These are phyloP conservation scores for Prinia subflava DNA, from an alignment of 2,113 vertebrate genomes.

Conservation along the genomic window DNA sequence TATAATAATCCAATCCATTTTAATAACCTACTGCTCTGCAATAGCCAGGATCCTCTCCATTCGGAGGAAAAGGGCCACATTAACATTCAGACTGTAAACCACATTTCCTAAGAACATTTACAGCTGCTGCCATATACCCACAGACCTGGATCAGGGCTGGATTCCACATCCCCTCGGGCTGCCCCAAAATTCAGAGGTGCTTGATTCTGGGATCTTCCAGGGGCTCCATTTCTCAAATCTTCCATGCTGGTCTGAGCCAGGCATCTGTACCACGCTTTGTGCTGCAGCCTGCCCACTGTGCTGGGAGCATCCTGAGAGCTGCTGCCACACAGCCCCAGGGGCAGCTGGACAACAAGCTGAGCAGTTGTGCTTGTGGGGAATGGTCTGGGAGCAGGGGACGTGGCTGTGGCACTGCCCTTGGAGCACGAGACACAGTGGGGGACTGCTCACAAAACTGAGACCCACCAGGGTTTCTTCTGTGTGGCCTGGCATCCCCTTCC, in stretches of 20 bases:
- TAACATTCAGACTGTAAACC: not conserved
- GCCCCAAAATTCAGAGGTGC: not conserved
- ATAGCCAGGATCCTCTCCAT: not conserved
- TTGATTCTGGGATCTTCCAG: not conserved
- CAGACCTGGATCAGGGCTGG: not conserved
- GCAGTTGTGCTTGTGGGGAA: not conserved
- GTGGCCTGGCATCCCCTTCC: not conserved
- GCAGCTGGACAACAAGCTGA: not conserved
- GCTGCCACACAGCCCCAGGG: not conserved
- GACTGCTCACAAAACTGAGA: not conserved
- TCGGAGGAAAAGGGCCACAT: not conserved
- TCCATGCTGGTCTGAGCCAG: not conserved
- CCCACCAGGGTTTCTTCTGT: not conserved
- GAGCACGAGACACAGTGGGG: accelerated
- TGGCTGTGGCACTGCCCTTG: not conserved
- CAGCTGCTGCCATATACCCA: not conserved
- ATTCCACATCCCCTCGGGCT: not conserved
- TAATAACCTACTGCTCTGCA: not conserved
- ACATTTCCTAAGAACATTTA: not conserved
- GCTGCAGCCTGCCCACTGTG: not conserved
- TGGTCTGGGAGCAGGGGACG: not conserved
- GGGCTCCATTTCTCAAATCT: not conserved
- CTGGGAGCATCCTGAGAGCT: not conserved
- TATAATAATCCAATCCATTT: constrained; percentile 26
- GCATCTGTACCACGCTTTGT: accelerated